Conservation (phyloP, 1,140 invertebrate species). For the Chlorops oryzae region DNA sequence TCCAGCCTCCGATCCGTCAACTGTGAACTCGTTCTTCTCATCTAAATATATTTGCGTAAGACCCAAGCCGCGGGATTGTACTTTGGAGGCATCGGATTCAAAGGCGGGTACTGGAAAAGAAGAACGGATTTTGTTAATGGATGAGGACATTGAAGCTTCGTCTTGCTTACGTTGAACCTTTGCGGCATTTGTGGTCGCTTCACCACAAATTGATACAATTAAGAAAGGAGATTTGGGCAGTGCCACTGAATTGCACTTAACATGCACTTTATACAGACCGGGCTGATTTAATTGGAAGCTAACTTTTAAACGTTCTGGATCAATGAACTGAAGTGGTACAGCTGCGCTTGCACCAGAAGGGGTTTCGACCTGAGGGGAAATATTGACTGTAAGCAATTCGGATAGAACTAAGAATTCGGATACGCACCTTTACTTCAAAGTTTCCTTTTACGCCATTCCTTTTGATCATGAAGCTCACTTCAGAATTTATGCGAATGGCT, state of each 20-base stretch:
- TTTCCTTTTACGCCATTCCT: conserved; percentile 43
- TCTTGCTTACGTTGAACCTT: conserved; percentile 9
- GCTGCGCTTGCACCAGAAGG: conserved; percentile 27
- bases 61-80: conserved; percentile 75
- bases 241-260: conserved; percentile 82
- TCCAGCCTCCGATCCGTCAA: conserved; percentile 73
- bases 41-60: conserved; percentile 75
- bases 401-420: background rate
- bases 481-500: conserved; percentile 28
- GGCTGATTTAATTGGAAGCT: conserved; percentile 81
- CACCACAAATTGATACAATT: conserved; percentile 63
- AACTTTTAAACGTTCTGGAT: conserved; percentile 72
- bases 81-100: conserved; percentile 74
- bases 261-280: conserved; percentile 81
- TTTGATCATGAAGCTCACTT: conserved; percentile 32
- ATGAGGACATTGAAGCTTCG: background rate
- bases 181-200: conserved; percentile 49
- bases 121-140: background rate
- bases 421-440: conserved; percentile 31
- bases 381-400: background rate
- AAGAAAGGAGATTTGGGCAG: conserved; percentile 80
- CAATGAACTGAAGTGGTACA: conserved; percentile 54
- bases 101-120: conserved; percentile 55
- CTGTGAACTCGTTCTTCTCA: conserved; percentile 78
- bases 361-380: conserved; percentile 25